Conservation (phyloP, 2,888 invertebrate species). For the Mythimna vitellina region DNA sequence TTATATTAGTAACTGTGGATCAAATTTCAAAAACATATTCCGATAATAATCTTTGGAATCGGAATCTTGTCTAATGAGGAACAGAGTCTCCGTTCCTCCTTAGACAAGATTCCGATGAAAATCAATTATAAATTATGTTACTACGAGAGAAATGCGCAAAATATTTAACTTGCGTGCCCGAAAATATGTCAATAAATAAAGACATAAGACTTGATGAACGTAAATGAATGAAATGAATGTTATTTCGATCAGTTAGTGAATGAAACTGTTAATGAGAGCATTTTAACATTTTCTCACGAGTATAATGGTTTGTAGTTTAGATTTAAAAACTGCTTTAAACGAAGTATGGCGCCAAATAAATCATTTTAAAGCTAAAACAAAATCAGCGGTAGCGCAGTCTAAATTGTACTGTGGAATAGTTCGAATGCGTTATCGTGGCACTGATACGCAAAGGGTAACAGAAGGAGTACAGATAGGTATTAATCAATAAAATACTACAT, state of each 20-base stretch:
- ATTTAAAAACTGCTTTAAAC: neutral
- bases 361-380: too few species aligned
- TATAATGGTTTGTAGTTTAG: neutral
- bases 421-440: too few species aligned
- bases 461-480: too few species aligned
- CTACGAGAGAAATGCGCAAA: constrained; percentile 7
- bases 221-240: constrained; percentile 36
- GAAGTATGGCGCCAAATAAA: too few species aligned
- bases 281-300: constrained; percentile 19
- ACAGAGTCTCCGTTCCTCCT: too few species aligned
- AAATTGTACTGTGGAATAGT: too few species aligned
- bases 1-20: neutral
- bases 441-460: too few species aligned
- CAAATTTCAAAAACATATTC: neutral
- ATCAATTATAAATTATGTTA: neutral
- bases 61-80: too few species aligned
- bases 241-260: constrained; percentile 22
- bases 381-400: too few species aligned
- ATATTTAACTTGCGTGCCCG: constrained; percentile 23
- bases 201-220: constrained; percentile 28
- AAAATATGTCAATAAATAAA: constrained; percentile 35
- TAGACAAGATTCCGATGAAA: neutral
- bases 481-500: too few species aligned
- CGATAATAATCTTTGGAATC: too few species aligned
- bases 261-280: constrained; percentile 13